Evolutionary conservation across 1,140 invertebrate genomes (phyloP).

Genomic region (Drosophila seguyi): DNA sequence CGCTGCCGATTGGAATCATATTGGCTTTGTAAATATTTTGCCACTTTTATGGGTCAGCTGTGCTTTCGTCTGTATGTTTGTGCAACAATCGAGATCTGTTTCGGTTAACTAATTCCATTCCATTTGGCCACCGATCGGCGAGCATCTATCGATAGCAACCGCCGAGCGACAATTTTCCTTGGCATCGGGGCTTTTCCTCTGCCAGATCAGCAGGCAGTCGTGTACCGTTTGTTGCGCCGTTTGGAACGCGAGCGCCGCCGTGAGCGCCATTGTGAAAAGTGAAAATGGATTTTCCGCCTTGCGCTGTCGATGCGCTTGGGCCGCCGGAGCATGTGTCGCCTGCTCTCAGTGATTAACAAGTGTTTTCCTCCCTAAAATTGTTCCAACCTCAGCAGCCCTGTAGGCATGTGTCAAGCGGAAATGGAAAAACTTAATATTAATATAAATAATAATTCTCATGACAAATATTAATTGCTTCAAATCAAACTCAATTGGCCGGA

Average conservation of each 20-base stretch:
- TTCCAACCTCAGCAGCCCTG: neutral
- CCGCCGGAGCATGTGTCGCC: slow-evolving; percentile 51
- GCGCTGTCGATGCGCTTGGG: slow-evolving; percentile 60
- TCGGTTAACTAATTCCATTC: slow-evolving; percentile 32
- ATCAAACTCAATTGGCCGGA: slow-evolving; percentile 16
- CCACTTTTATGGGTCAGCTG: slow-evolving; percentile 39
- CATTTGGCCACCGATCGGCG: slow-evolving; percentile 32
- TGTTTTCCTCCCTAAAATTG: slow-evolving; percentile 27
- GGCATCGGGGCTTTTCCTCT: slow-evolving; percentile 31
- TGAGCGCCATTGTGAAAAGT: slow-evolving; percentile 45
- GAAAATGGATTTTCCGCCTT: slow-evolving; percentile 46
- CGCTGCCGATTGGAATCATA: slow-evolving; percentile 16
- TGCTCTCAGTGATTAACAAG: slow-evolving; percentile 61
- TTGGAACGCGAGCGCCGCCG: slow-evolving; percentile 66
- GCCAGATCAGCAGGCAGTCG: slow-evolving; percentile 56
- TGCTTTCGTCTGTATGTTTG: slow-evolving; percentile 18
- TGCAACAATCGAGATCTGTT: slow-evolving; percentile 48
- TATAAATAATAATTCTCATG: slow-evolving; percentile 31
- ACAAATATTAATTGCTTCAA: slow-evolving; percentile 6
- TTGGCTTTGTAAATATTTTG: slow-evolving; percentile 22
- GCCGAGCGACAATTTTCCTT: slow-evolving; percentile 62
- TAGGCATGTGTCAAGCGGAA: slow-evolving; percentile 34
- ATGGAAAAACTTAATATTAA: slow-evolving; percentile 35
- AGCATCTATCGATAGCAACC: slow-evolving; percentile 57
- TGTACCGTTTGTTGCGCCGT: slow-evolving; percentile 68